A percentile compares a stretch with the other conserved stretches of the same genome.
Evolutionary conservation across 2,113 vertebrate species (phyloP).

Genomic region (Lonchura striata): DNA sequence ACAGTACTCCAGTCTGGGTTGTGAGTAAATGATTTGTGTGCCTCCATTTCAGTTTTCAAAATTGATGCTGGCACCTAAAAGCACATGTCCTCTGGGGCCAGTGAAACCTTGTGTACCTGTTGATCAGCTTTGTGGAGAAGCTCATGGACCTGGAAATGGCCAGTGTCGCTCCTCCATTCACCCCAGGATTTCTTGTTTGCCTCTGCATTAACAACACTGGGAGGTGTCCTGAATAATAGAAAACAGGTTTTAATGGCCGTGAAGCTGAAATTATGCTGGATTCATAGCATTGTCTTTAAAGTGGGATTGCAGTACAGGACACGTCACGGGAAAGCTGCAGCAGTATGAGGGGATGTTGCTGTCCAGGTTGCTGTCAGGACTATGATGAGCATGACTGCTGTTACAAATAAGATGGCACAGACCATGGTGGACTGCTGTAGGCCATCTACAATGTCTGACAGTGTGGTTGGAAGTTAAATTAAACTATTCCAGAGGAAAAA

Average conservation of each 20-base stretch:
- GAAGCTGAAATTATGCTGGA: background rate
- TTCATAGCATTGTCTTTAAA: background rate
- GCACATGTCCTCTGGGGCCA: accelerated
- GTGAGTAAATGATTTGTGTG: background rate
- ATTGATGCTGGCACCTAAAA: accelerated
- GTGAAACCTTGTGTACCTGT: accelerated
- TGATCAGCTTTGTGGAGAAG: background rate
- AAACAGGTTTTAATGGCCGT: background rate
- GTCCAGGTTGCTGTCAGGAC: background rate
- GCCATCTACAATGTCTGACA: background rate
- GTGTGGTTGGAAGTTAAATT: accelerated
- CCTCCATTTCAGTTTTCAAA: background rate
- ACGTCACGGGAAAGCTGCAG: background rate
- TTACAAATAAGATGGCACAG: background rate
- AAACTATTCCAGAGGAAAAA: background rate
- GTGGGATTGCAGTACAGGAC: background rate
- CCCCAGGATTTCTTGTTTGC: background rate
- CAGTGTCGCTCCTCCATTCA: background rate
- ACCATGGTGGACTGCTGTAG: background rate
- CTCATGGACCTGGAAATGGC: background rate
- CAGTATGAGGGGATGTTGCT: background rate
- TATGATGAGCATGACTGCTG: background rate
- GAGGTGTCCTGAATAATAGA: background rate
- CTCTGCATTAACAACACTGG: background rate
- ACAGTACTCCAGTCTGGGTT: background rate